Evolutionary conservation across 2,797 vertebrate genomes (phyloP).

Genomic region (Artibeus lituratus): DNA sequence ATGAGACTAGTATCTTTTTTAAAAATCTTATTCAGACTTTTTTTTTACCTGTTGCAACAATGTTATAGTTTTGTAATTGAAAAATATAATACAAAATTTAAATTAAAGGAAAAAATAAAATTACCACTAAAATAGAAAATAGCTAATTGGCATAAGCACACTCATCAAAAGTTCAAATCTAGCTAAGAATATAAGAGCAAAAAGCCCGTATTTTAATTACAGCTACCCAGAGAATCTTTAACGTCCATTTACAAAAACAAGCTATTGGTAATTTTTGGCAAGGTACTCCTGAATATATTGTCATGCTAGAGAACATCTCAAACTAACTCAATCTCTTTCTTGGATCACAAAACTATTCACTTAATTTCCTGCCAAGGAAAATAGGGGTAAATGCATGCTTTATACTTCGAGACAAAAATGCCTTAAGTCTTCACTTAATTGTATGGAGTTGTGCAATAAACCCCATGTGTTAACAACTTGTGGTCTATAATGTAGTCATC

Average conservation of each 20-base stretch:
- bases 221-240: slow-evolving; percentile 10
- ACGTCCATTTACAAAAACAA: neutral
- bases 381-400: slow-evolving; percentile 21
- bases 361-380: slow-evolving; percentile 63
- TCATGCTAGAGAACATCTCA: slow-evolving; percentile 18
- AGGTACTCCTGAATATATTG: neutral
- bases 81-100: neutral
- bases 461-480: slow-evolving; percentile 64
- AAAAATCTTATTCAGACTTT: neutral
- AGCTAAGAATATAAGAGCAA: neutral
- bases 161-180: slow-evolving; percentile 40
- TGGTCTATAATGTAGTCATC: slow-evolving; percentile 52
- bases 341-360: neutral
- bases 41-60: neutral
- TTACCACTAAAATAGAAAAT: slow-evolving; percentile 31
- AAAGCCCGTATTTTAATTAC: slow-evolving; percentile 19
- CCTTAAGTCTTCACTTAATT: slow-evolving; percentile 56
- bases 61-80: neutral
- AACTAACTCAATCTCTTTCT: slow-evolving; percentile 18
- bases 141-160: neutral
- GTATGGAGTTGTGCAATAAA: slow-evolving; percentile 53
- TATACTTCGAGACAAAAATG: slow-evolving; percentile 55
- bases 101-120: neutral
- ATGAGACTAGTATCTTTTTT: neutral
- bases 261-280: slow-evolving; percentile 15